Conservation (phyloP, 2,797 vertebrate genomes). For the Okamejei kenojei region DNA sequence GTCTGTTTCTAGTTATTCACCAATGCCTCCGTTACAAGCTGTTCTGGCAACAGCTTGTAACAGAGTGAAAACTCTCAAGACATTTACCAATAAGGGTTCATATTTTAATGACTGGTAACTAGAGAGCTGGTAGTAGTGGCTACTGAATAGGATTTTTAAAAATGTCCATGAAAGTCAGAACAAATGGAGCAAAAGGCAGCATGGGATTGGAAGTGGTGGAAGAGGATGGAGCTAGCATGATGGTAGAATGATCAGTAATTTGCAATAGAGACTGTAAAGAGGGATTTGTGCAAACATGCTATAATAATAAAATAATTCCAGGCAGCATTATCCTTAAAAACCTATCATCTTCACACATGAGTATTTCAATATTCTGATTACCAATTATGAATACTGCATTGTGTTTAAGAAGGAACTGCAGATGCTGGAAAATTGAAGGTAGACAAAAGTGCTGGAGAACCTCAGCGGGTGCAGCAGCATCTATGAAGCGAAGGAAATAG, state of each 20-base stretch:
- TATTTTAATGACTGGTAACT: not conserved
- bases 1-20: too few species aligned
- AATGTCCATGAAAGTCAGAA: not conserved
- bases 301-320: too few species aligned
- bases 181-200: not conserved
- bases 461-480: too few species aligned
- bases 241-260: not conserved
- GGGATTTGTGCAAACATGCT: not conserved
- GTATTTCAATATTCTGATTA: not conserved
- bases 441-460: too few species aligned
- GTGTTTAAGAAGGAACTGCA: too few species aligned
- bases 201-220: not conserved
- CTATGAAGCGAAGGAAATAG: too few species aligned
- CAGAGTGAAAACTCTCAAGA: not conserved
- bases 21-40: too few species aligned
- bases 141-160: not conserved
- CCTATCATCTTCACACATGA: not conserved
- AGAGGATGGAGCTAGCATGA: not conserved
- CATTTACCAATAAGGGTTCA: not conserved
- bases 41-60: not conserved
- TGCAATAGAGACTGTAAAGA: not conserved
- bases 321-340: not conserved
- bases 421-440: too few species aligned
- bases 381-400: not conserved
- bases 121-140: not conserved